Conservation (phyloP, 1,140 invertebrate species). For the Protaetia brevitarsis region DNA sequence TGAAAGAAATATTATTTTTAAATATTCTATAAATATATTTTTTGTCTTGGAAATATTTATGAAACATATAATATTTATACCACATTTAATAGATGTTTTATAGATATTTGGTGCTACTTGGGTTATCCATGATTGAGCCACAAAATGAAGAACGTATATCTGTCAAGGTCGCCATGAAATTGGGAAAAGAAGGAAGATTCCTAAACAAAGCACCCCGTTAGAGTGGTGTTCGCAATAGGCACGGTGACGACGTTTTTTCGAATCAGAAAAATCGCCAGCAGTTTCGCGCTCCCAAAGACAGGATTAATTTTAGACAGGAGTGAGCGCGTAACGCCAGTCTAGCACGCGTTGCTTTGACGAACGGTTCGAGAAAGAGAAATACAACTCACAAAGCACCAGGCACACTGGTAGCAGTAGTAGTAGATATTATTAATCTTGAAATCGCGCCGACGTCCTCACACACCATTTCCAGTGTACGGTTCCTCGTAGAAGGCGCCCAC, state of each 20-base stretch:
- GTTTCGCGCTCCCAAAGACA: constrained; percentile 26
- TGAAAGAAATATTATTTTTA: too few species aligned
- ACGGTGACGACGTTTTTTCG: background rate
- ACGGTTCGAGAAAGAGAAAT: constrained; percentile 28
- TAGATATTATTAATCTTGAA: constrained; percentile 11
- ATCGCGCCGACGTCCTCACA: background rate
- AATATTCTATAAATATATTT: too few species aligned
- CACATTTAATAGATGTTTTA: too few species aligned
- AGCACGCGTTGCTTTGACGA: constrained; percentile 34
- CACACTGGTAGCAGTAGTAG: background rate
- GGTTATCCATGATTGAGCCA: too few species aligned
- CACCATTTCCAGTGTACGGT: constrained; percentile 7
- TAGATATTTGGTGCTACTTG: too few species aligned
- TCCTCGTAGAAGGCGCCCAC: background rate
- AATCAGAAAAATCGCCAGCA: constrained; percentile 7
- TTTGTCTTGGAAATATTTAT: too few species aligned
- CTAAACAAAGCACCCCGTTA: background rate
- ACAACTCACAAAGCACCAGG: constrained; percentile 24
- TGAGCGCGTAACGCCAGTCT: constrained; percentile 32
- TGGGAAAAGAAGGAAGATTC: too few species aligned
- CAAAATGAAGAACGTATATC: too few species aligned
- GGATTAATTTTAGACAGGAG: constrained; percentile 38
- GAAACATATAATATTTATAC: too few species aligned
- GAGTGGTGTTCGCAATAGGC: background rate
- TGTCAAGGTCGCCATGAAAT: too few species aligned